Percentiles rank a stretch among this genome's conserved stretches.
These are phyloP conservation scores for Athalia cordata DNA, from an alignment of 2,888 invertebrate species.

Conservation along the genomic window DNA sequence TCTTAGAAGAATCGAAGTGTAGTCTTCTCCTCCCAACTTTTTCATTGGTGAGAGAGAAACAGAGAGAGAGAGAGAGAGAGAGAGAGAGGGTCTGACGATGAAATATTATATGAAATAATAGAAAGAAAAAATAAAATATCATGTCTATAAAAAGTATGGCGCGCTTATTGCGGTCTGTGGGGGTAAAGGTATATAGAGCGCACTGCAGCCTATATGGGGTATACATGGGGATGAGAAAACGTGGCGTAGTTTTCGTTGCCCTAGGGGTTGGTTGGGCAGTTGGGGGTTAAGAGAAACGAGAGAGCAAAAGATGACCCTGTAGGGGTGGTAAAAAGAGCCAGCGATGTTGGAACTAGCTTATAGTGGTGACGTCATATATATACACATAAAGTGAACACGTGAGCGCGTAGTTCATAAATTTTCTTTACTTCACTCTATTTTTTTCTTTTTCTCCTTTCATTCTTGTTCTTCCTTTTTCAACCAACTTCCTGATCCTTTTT, in stretches of 20 bases:
- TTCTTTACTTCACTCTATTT: conserved; percentile 30
- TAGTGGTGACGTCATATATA: not conserved
- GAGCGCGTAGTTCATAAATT: conserved; percentile 51
- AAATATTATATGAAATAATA: conserved; percentile 53
- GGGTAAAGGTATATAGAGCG: too few relatives aligned
- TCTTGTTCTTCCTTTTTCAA: conserved; percentile 22
- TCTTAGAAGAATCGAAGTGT: conserved; percentile 12
- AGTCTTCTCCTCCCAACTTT: conserved; percentile 12
- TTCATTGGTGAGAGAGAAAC: too few relatives aligned
- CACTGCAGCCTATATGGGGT: too few relatives aligned
- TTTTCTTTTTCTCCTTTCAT: not conserved
- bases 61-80: not conserved
- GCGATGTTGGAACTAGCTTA: conserved; percentile 49
- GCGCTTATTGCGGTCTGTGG: conserved; percentile 32
- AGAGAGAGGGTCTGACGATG: conserved; percentile 7
- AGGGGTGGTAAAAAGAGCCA: conserved; percentile 35
- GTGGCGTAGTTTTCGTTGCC: conserved; percentile 6
- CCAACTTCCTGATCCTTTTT: conserved; percentile 47
- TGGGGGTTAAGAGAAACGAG: conserved; percentile 2
- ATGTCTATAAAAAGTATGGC: conserved; percentile 46
- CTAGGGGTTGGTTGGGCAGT: conserved; percentile 35
- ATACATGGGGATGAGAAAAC: not conserved
- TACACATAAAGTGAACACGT: conserved; percentile 32
- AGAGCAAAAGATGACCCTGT: not conserved
- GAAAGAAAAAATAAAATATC: conserved; percentile 50